Evolutionary conservation across 1,140 invertebrate genomes (phyloP), one percentile per base, ranked within the genome.

Genomic region (Belonocnema kinseyi): DNA sequence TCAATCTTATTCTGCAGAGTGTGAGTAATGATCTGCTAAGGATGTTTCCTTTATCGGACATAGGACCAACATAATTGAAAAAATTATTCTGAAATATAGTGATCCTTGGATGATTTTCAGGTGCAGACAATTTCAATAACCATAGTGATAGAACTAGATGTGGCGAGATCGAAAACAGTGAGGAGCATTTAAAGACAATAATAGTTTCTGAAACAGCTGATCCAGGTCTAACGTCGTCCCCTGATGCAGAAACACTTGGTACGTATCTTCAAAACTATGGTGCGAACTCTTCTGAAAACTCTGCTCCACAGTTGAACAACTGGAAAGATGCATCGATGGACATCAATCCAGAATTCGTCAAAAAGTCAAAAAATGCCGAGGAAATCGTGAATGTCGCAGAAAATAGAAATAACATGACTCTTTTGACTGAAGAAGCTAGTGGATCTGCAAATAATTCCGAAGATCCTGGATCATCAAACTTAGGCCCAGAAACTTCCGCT

Each of bases 391-490:
- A 75, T 50, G 70, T 3, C 14, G 11, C 58, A 61, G 58, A 21
- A 40, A 54, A 81, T 78, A 79, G 79, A 40, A 46, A 70, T 53
- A 33, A 17, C 11, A 16, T 73, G 70, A 17, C 3, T 5, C 90
- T 90, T 56, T 79, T 77, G 4, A 91, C 90, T 77, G 85, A 89
- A 46, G 89, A 90, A 11, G 90, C 90, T 52, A 91, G 90, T 56
- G 88, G 88, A 1, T 91, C 90, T 56, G 83, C 80, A 14, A 74
- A 78, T 71, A 53, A 77, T 33, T 16, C 11, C 1, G 51, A 53
- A 33, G 50, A 21, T 16, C 12, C 11, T 74, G 58, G 17, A 14
- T 56, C 50, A 51, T 56, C 50, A 51, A 46, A 10, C 46, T 70
- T 14, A 58, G 58, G 33, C 2, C 21, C 56, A 56, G 56, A 77